Evolutionary conservation across 2,888 invertebrate species (phyloP), one percentile per base, ranked within the genome.

Genomic region (Drosophila longiperda): DNA sequence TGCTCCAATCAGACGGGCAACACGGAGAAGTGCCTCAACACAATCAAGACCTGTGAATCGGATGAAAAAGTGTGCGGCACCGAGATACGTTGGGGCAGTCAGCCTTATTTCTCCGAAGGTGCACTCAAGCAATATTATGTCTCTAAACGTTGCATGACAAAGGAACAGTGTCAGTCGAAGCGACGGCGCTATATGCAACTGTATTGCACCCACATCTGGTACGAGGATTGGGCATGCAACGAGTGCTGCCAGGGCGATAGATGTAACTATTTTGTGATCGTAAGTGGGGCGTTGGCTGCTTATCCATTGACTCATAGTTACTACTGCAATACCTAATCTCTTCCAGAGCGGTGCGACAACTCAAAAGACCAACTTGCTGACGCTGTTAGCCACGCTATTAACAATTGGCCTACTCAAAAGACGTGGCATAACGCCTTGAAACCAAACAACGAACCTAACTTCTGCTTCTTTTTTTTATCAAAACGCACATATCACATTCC

Each of bases 241-340:
- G 98, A 99, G 92, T 99, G 99, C 93, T 99, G 99, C 91, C 96
- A 96, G 90, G 99, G 99, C 58, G 99, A 99, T 93, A 95, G 97
- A 63, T 99, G 99, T 93, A 99, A 99, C 93, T 99, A 97, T 92
- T 99, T 96, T 92, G 96, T 98, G 58, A 97, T 99, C 92, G 98
- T 99, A 94, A 97, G 97, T 96, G 87, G 34, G 58, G 62, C 58
- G 66, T 68, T 62, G 64, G 17, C 69, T 11, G 8, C 20, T 15
- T n/a, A 1, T 9, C 1, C 15, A 15, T n/a, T 11, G 0, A 4
- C 5, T n/a, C 3, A 4, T 7, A 23, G 15, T 45, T 45, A 45
- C 3, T 34, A 29, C 3, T 11, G 11, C 26, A 5, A 40, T 23
- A 32, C 2, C 2, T 15, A 5, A 77, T 38, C 1, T 20, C 7